These are phyloP conservation scores for Galbula dea DNA, from an alignment of 2,113 vertebrate species.

Conservation along the genomic window DNA sequence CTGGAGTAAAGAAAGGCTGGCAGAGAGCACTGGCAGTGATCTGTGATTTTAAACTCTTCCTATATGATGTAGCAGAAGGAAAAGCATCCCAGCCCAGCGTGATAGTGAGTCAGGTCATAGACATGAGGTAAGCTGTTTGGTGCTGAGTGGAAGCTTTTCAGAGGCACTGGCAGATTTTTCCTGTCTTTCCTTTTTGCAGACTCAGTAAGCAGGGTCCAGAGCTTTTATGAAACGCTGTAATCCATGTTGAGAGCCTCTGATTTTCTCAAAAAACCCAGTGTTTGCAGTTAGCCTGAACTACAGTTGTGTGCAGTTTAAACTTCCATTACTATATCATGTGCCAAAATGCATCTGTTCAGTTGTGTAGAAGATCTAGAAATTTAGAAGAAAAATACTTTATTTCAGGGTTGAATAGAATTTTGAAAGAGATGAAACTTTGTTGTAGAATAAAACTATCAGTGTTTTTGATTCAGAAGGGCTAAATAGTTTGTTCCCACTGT, in stretches of 20 bases:
- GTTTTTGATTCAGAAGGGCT: not conserved
- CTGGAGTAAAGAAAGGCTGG: conserved; percentile 98
- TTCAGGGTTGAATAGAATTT: not conserved
- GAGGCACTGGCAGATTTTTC: not conserved
- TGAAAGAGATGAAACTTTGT: not conserved
- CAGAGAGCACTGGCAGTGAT: conserved; percentile 92
- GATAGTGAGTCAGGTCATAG: conserved; percentile 93
- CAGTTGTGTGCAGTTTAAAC: not conserved
- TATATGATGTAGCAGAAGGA: conserved; percentile 93
- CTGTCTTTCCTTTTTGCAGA: not conserved
- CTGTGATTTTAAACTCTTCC: conserved; percentile 96
- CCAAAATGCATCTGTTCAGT: not conserved
- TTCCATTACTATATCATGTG: not conserved
- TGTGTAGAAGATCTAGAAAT: not conserved
- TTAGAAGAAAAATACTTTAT: not conserved
- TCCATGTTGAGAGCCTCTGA: not conserved
- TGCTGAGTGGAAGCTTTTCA: not conserved
- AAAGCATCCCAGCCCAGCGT: conserved; percentile 89
- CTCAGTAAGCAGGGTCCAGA: not conserved
- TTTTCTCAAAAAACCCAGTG: not conserved
- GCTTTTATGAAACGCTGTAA: not conserved
- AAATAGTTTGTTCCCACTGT: not conserved
- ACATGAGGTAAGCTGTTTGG: conserved; percentile 87
- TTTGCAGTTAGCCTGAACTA: not conserved
- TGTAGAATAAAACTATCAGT: not conserved